Evolutionary conservation across 1,140 invertebrate genomes (phyloP).

Genomic region (Ostrea edulis): DNA sequence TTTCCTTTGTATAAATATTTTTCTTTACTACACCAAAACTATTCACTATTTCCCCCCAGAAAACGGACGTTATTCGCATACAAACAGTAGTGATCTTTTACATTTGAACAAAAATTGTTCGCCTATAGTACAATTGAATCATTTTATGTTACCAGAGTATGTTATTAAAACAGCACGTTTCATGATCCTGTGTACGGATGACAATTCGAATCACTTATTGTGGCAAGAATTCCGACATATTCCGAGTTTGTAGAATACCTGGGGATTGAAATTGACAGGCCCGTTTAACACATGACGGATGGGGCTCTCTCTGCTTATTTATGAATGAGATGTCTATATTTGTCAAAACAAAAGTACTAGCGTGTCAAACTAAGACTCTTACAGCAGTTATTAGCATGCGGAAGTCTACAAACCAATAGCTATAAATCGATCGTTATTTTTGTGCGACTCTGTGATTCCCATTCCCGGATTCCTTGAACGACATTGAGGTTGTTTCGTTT

Average conservation of each 20-base stretch:
- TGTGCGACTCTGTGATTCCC: neutral
- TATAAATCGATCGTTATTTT: neutral
- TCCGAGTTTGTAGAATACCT: conserved; percentile 27
- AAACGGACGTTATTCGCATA: no score
- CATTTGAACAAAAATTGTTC: no score
- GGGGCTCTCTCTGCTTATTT: neutral
- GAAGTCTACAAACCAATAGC: neutral
- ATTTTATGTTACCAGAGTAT: no score
- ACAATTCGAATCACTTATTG: neutral
- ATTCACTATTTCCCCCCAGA: neutral
- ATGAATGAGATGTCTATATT: conserved; percentile 34
- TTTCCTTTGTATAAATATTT: neutral
- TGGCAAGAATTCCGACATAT: neutral
- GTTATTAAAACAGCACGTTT: neutral
- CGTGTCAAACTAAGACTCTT: neutral
- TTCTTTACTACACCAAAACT: no score
- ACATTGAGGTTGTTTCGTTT: conserved; percentile 5
- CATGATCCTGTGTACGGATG: neutral
- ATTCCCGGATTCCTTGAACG: neutral
- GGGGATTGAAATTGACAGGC: conserved; percentile 20
- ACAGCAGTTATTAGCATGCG: neutral
- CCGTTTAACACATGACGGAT: conserved; percentile 22
- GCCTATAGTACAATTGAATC: no score
- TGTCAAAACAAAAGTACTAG: conserved; percentile 28
- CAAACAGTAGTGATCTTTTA: no score